A percentile compares a stretch with the other conserved stretches of the same genome.
Evolutionary conservation across 2,797 vertebrate genomes (phyloP).

Genomic region (Vespertilio murinus): DNA sequence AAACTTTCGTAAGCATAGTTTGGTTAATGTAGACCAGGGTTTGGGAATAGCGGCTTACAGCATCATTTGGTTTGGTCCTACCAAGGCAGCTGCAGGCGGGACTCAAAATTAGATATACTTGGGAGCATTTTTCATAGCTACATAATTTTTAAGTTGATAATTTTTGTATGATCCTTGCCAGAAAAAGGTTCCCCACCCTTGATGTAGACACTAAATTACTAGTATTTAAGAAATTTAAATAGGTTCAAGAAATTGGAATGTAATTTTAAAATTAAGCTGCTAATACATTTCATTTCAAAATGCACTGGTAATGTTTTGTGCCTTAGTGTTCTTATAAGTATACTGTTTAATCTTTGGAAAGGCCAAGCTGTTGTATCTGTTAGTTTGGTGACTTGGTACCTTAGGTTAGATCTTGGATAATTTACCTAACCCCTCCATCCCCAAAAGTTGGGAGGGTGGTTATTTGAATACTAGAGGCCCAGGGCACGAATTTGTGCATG

Average conservation of each 20-base stretch:
- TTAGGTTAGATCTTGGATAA: neutral
- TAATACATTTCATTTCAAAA: constrained; percentile 11
- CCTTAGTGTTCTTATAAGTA: neutral
- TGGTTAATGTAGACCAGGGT: neutral
- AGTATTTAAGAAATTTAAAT: neutral
- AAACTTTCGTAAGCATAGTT: neutral
- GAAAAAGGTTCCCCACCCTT: neutral
- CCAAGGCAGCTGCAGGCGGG: too few relatives aligned
- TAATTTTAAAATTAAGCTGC: constrained; percentile 22
- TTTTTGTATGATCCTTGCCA: too few relatives aligned
- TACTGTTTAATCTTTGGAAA: constrained; percentile 26
- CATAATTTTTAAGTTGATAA: too few relatives aligned
- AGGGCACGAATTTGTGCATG: too few relatives aligned
- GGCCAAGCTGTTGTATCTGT: neutral
- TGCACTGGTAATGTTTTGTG: neutral
- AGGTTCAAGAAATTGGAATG: constrained; percentile 3
- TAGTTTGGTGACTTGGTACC: neutral
- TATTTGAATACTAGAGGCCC: neutral
- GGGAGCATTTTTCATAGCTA: too few relatives aligned
- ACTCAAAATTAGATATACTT: too few relatives aligned
- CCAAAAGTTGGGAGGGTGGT: neutral
- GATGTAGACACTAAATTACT: constrained; percentile 3
- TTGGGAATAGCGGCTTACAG: too few relatives aligned
- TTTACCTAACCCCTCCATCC: neutral
- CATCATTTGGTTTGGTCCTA: too few relatives aligned